These are phyloP conservation scores for Istiophorus platypterus DNA, from an alignment of 2,113 vertebrate genomes.

Conservation along the genomic window DNA sequence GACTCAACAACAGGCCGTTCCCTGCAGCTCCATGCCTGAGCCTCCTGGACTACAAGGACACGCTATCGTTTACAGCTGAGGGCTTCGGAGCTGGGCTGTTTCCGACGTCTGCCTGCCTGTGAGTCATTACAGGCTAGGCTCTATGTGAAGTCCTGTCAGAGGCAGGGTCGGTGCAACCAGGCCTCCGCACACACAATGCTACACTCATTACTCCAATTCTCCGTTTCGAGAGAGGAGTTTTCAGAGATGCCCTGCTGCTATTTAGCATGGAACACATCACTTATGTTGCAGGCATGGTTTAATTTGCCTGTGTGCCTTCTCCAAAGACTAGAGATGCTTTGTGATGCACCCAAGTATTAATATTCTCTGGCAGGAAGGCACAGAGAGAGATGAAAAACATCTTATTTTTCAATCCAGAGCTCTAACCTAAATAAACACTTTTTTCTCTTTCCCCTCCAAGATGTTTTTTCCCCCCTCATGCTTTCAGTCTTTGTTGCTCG, in stretches of 20 bases:
- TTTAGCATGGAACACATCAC: constrained; percentile 28
- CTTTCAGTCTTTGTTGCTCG: constrained; percentile 70
- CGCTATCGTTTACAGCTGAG: constrained; percentile 43
- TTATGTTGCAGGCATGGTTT: constrained; percentile 6
- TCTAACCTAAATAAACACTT: constrained; percentile 58
- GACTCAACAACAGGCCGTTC: constrained; percentile 56
- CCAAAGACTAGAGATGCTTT: constrained; percentile 26
- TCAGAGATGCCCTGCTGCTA: constrained; percentile 30
- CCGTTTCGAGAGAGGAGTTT: constrained; percentile 26
- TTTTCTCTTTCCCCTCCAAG: constrained; percentile 25
- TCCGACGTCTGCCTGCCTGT: constrained; percentile 34
- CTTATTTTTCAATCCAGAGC: constrained; percentile 52
- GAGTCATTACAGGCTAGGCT: constrained; percentile 47
- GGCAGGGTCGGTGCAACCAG: constrained; percentile 26
- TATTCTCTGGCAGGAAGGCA: constrained; percentile 56
- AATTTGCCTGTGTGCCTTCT: constrained; percentile 23
- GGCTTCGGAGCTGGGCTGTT: constrained; percentile 24
- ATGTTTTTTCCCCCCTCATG: constrained; percentile 48
- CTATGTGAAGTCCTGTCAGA: constrained; percentile 30
- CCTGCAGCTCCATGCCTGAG: constrained; percentile 34
- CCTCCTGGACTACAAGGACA: constrained; percentile 50
- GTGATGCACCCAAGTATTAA: constrained; percentile 55
- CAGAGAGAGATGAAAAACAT: constrained; percentile 54
- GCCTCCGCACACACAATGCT: constrained; percentile 26
- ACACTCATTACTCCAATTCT: constrained; percentile 51